Evolutionary conservation across 2,113 vertebrate species (phyloP), one percentile per base, ranked within the genome.

Genomic region (Corvus hawaiiensis): DNA sequence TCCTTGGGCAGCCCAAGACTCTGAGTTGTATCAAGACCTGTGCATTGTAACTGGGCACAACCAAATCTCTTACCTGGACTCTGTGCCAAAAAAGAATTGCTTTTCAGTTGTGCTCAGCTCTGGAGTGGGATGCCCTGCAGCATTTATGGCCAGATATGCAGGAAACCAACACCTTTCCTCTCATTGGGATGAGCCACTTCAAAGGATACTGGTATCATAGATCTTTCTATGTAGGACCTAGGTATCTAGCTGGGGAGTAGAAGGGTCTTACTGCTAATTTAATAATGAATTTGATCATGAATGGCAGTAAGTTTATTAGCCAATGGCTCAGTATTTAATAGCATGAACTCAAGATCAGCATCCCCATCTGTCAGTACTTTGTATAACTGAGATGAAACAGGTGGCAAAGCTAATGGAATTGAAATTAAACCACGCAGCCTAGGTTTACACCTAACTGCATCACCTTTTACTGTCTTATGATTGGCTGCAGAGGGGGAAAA

Each of bases 351-450:
- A 75, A 90, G 44, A 92, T 62, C 64, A 89, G 48, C 56, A 87
- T 83, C n/a, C 33, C 56, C 89, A 87, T 69, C 86, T 95, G 84
- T 77, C 89, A 80, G 58, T 74, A 71, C 39, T 56, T 91, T 91
- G 62, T 85, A 75, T 62, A 75, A 80, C 33, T 62, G 85, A 93
- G 63, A 85, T 27, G 44, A 95, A 95, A 77, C 67, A 87, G 85
- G 89, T 95, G 91, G 91, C 44, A 92, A 91, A 93, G 27, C 35
- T 87, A 87, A 93, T 72, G 37, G 75, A 92, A 90, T 27, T 82
- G 71, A 94, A 94, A 93, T 89, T 77, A 87, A 63, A 93, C 52
- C 58, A 68, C 69, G 93, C 73, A 85, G 51, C 48, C 72, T 49
- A 66, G 56, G 37, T 74, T 94, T 91, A 82, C 32, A 83, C 48